Evolutionary conservation across 2,113 vertebrate species (phyloP).

Genomic region (Muscicapa adusta): DNA sequence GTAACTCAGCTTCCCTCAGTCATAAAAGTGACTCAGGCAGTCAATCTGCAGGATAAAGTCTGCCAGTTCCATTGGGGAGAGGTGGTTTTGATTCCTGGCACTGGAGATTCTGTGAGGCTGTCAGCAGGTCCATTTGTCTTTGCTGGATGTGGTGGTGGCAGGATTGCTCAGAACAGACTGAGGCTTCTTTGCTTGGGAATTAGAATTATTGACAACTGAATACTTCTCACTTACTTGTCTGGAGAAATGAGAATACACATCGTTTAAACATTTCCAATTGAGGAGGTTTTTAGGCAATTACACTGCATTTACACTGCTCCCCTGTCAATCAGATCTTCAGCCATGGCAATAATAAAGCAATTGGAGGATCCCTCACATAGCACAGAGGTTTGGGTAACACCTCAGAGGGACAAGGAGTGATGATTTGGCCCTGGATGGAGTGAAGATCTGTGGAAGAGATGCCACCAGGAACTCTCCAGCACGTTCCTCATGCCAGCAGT

Average conservation of each 20-base stretch:
- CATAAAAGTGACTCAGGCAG: slow-evolving; percentile 1
- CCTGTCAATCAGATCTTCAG: not conserved
- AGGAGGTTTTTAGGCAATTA: not conserved
- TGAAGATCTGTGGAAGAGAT: not conserved
- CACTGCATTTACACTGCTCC: not conserved
- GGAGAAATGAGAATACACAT: not conserved
- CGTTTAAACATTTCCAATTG: not conserved
- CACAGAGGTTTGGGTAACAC: not conserved
- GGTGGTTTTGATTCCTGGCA: not conserved
- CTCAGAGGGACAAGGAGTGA: not conserved
- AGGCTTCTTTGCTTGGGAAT: not conserved
- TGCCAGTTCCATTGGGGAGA: not conserved
- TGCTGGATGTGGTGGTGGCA: not conserved
- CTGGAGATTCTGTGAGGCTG: not conserved
- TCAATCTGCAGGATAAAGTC: not conserved
- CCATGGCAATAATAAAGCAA: not conserved
- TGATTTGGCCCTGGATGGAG: not conserved
- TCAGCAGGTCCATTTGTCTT: not conserved
- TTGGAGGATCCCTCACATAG: not conserved
- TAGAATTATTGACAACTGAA: not conserved
- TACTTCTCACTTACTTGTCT: not conserved
- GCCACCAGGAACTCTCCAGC: not conserved
- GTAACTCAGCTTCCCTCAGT: not conserved
- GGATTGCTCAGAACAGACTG: not conserved
- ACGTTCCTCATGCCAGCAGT: not conserved